These are phyloP conservation scores for Oconnorella tubifera DNA, from an alignment of 2,888 invertebrate species.

Conservation along the genomic window DNA sequence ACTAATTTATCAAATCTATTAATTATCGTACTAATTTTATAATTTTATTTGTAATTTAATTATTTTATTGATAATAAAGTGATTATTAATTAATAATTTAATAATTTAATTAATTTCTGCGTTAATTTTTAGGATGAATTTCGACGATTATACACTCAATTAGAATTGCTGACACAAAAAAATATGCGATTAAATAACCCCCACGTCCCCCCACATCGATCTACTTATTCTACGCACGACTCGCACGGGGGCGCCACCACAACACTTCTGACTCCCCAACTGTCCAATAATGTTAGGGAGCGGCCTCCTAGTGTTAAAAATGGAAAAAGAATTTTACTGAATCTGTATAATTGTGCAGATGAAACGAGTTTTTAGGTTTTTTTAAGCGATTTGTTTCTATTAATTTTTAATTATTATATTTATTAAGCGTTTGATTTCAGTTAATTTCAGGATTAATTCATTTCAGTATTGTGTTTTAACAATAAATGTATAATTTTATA, in stretches of 20 bases:
- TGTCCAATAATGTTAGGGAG: not conserved
- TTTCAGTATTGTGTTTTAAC: no score
- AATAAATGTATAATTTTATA: no score
- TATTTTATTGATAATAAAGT: not conserved
- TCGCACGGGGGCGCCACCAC: not conserved
- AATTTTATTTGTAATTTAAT: no score
- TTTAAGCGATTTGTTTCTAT: not conserved
- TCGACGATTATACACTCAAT: conserved; percentile 72
- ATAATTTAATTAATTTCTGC: conserved; percentile 33
- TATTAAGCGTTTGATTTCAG: no score
- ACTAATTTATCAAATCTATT: no score
- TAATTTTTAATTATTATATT: no score
- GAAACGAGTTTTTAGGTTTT: not conserved
- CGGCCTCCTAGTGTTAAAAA: not conserved
- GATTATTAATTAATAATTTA: not conserved
- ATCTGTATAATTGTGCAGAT: not conserved
- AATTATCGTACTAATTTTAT: no score
- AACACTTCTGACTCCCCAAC: not conserved
- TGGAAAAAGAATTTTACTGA: not conserved
- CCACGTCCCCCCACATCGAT: conserved; percentile 70
- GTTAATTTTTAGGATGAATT: conserved; percentile 84
- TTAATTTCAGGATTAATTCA: no score
- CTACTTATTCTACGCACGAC: conserved; percentile 64
- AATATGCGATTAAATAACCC: conserved; percentile 72
- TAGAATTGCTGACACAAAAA: conserved; percentile 75